Conservation (phyloP, 1,140 invertebrate genomes). For the Drosophila neocordata region DNA sequence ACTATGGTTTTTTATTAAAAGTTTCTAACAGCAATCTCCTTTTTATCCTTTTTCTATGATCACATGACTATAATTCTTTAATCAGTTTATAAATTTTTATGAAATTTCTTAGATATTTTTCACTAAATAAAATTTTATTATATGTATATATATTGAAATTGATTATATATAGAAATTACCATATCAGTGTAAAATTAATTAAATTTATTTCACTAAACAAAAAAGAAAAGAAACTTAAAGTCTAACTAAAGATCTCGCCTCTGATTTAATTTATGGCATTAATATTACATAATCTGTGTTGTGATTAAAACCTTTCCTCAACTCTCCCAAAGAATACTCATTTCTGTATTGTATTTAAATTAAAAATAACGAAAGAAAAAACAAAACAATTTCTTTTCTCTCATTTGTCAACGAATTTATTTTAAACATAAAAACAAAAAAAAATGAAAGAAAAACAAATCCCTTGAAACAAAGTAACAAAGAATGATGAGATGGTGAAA, state of each 20-base stretch:
- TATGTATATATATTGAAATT: too few species aligned
- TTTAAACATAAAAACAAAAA: slow-evolving; percentile 10
- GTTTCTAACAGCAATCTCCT: too few species aligned
- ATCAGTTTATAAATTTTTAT: too few species aligned
- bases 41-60: too few species aligned
- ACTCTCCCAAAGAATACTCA: slow-evolving; percentile 71
- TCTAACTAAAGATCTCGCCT: background rate
- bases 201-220: too few species aligned
- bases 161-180: too few species aligned
- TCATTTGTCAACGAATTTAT: slow-evolving; percentile 67
- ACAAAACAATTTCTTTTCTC: background rate
- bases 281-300: background rate
- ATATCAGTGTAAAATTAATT: too few species aligned
- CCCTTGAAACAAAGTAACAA: background rate
- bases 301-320: slow-evolving; percentile 12
- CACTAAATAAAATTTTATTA: too few species aligned
- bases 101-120: too few species aligned
- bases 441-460: background rate
- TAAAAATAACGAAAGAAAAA: too few species aligned
- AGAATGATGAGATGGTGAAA: background rate
- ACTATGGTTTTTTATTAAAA: too few species aligned
- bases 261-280: background rate
- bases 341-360: slow-evolving; percentile 54
- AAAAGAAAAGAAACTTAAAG: background rate
- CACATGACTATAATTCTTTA: too few species aligned